These are phyloP conservation scores for Prorops nasuta DNA, from an alignment of 1,140 invertebrate species.

Conservation along the genomic window DNA sequence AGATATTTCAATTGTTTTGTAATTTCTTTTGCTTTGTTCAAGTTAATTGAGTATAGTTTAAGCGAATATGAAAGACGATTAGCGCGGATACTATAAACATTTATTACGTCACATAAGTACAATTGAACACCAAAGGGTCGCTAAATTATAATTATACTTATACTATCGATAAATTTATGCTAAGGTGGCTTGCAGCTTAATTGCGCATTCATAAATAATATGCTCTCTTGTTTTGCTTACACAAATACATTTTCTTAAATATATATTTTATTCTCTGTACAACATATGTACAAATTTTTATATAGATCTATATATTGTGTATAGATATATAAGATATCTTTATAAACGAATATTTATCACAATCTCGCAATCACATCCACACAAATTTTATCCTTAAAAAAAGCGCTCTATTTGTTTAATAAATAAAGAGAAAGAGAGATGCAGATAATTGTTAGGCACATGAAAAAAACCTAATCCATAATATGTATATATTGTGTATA, in stretches of 20 bases:
- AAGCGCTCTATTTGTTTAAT: no score
- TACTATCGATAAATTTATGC: slow-evolving; percentile 27
- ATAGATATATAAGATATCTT: slow-evolving; percentile 14
- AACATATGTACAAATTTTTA: slow-evolving; percentile 41
- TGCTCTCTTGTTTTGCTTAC: slow-evolving; percentile 25
- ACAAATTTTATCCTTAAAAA: no score
- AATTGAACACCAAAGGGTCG: slow-evolving; percentile 53
- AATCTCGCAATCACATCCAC: slow-evolving; percentile 24
- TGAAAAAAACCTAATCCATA: no score
- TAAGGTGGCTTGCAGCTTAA: slow-evolving; percentile 19
- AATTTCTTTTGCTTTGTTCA: no score
- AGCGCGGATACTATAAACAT: slow-evolving; percentile 47
- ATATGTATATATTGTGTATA: no score
- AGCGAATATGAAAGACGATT: no score
- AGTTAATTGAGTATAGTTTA: no score
- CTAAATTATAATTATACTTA: slow-evolving; percentile 43
- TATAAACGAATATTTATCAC: slow-evolving; percentile 20
- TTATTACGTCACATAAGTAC: slow-evolving; percentile 55
- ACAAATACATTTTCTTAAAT: slow-evolving; percentile 36
- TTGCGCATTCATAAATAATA: slow-evolving; percentile 37
- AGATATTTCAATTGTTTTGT: no score
- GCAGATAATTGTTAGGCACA: no score
- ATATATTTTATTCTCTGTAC: slow-evolving; percentile 43
- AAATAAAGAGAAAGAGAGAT: no score
- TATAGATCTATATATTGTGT: no score